Percentiles rank a stretch among this genome's conserved stretches.
phyloP scores from a whole-genome alignment of 1,140 invertebrate genomes.

The Hyphantria cunea region DNA sequence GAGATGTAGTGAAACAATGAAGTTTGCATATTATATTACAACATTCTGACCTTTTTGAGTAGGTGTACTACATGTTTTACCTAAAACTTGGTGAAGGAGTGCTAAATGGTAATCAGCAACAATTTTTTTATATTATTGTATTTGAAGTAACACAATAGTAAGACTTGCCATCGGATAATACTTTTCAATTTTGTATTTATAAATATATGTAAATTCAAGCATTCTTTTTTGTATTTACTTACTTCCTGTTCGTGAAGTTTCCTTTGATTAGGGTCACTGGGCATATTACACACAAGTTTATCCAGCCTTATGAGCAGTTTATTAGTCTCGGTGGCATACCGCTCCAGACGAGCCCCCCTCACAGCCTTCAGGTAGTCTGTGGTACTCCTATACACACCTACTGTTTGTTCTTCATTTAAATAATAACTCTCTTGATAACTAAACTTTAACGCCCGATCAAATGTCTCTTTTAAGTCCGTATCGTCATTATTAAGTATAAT shows the following conservation, averaged over 20 bases:
- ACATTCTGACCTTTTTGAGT: too few relatives aligned
- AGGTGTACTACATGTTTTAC: too few relatives aligned
- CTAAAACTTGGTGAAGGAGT: too few relatives aligned
- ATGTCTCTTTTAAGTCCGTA: slow-evolving; percentile 81
- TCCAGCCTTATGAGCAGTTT: slow-evolving; percentile 96
- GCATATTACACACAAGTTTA: slow-evolving; percentile 93
- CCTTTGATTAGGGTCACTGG: slow-evolving; percentile 89
- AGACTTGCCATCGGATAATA: too few relatives aligned
- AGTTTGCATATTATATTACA: too few relatives aligned
- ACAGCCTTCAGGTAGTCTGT: slow-evolving; percentile 91
- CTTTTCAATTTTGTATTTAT: too few relatives aligned
- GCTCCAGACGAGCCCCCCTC: slow-evolving; percentile 86
- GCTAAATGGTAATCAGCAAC: too few relatives aligned
- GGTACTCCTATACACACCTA: slow-evolving; percentile 86
- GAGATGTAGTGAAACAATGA: too few relatives aligned
- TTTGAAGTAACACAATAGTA: too few relatives aligned
- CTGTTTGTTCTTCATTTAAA: slow-evolving; percentile 84
- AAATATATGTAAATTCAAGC: too few relatives aligned
- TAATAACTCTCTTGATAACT: slow-evolving; percentile 62
- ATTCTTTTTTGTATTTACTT: too few relatives aligned
- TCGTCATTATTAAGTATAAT: slow-evolving; percentile 92
- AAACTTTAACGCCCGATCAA: slow-evolving; percentile 80
- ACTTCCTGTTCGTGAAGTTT: slow-evolving; percentile 89
- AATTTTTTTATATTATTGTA: too few relatives aligned
- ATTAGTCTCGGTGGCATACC: slow-evolving; percentile 96